These are phyloP conservation scores for Diaphora mendica DNA, from an alignment of 2,888 invertebrate species.

Conservation along the genomic window DNA sequence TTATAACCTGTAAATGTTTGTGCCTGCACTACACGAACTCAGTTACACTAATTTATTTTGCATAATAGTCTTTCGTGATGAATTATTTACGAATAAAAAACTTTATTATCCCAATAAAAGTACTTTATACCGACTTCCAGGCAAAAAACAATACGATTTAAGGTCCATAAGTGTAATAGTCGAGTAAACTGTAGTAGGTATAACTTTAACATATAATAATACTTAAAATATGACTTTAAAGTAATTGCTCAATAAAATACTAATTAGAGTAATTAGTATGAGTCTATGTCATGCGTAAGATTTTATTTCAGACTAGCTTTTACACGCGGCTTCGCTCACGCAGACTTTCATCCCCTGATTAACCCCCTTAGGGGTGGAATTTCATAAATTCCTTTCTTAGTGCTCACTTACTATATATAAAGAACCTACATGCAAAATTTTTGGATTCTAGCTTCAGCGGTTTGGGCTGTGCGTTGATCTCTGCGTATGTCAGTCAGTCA, in stretches of 20 bases:
- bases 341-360: too few relatives aligned
- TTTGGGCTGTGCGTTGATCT: too few relatives aligned
- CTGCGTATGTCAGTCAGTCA: too few relatives aligned
- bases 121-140: neutral
- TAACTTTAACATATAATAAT: neutral
- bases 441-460: too few relatives aligned
- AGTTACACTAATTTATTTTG: neutral
- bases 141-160: neutral
- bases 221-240: neutral
- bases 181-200: neutral
- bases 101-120: slow-evolving; percentile 7
- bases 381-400: too few relatives aligned
- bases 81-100: slow-evolving; percentile 9
- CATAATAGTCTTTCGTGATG: slow-evolving; percentile 1
- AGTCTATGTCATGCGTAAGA: neutral
- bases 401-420: too few relatives aligned
- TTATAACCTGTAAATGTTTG: neutral
- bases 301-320: neutral
- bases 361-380: too few relatives aligned
- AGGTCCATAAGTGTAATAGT: neutral
- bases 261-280: neutral
- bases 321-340: too few relatives aligned
- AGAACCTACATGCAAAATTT: too few relatives aligned
- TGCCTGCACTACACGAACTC: neutral
- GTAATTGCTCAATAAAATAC: neutral